Percentiles rank a stretch among this genome's conserved stretches.
Evolutionary conservation across 2,888 invertebrate species (phyloP).

Genomic region (Acanthosepion pharaonis): DNA sequence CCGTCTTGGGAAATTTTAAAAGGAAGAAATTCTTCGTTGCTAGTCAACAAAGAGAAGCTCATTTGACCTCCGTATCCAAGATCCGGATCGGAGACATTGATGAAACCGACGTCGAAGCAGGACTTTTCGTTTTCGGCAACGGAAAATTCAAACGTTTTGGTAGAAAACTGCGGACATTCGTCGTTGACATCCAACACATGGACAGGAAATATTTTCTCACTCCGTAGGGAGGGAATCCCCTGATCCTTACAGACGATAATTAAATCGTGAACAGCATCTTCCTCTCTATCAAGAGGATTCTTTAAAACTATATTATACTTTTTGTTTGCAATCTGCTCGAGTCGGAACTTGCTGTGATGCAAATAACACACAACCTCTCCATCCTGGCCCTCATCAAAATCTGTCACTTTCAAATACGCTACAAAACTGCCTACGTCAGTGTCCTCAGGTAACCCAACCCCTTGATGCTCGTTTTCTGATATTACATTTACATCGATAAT

Average conservation of each 20-base stretch:
- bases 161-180: not conserved
- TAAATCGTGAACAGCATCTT: not conserved
- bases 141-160: not conserved
- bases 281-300: not conserved
- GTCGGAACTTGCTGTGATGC: not conserved
- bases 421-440: not conserved
- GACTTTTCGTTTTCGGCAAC: not conserved
- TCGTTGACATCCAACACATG: not conserved
- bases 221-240: not conserved
- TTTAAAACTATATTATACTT: constrained; percentile 9
- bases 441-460: not conserved
- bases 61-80: not conserved
- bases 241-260: not conserved
- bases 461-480: not conserved
- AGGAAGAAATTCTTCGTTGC: not conserved
- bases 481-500: not conserved
- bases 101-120: not conserved
- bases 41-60: not conserved
- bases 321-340: not conserved
- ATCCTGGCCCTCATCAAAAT: not conserved
- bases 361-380: not conserved
- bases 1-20: not conserved
- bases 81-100: not conserved
- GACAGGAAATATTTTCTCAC: not conserved
- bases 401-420: not conserved